Percentiles rank a stretch among this genome's conserved stretches.
Evolutionary conservation across 1,140 invertebrate species (phyloP).

Genomic region (Bombus waltoni): DNA sequence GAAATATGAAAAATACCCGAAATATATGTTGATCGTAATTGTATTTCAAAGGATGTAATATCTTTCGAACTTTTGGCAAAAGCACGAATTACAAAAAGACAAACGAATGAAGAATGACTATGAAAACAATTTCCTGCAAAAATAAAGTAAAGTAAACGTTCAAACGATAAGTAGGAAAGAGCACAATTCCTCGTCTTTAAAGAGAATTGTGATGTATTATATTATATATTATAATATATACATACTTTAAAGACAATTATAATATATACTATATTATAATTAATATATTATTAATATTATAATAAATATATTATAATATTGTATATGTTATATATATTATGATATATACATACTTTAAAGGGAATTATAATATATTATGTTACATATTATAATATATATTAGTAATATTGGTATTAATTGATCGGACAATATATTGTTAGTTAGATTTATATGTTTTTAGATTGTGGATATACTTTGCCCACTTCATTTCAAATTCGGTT

Average conservation of each 20-base stretch:
- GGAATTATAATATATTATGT: no score
- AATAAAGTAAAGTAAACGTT: not conserved
- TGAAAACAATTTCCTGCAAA: not conserved
- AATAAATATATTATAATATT: no score
- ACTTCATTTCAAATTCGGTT: not conserved
- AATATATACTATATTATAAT: no score
- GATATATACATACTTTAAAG: no score
- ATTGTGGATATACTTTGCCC: not conserved
- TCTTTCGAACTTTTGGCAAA: not conserved
- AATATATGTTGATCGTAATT: not conserved
- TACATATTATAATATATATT: not conserved
- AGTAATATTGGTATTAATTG: not conserved
- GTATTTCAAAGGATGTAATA: not conserved
- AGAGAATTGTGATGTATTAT: not conserved
- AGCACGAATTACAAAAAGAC: not conserved
- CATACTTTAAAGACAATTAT: no score
- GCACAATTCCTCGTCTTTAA: not conserved
- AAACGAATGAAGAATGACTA: not conserved
- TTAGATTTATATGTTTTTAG: no score
- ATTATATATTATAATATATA: no score
- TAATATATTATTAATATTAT: no score
- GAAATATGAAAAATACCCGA: not conserved
- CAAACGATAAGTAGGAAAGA: no score
- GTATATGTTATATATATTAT: no score
- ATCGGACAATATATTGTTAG: not conserved